These are phyloP conservation scores for Carassius auratus DNA, from an alignment of 2,113 vertebrate species.

Conservation along the genomic window DNA sequence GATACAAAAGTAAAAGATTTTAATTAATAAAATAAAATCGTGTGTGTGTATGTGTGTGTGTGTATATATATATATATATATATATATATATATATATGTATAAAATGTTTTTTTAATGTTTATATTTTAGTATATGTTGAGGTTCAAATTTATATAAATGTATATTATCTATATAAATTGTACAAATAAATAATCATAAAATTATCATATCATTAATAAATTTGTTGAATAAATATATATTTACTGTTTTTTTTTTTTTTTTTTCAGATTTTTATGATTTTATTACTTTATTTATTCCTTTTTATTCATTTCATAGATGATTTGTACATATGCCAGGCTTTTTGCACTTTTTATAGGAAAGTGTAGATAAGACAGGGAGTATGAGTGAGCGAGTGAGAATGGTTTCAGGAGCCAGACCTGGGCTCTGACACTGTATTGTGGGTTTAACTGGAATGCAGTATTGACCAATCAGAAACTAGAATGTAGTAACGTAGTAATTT, in stretches of 20 bases:
- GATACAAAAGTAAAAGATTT: no score
- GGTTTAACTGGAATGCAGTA: neutral
- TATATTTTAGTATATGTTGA: no score
- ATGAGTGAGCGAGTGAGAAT: neutral
- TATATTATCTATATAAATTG: neutral
- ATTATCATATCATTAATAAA: no score
- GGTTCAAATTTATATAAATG: neutral
- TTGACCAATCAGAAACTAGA: neutral
- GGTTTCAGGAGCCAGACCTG: neutral
- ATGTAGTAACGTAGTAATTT: neutral
- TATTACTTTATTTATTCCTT: neutral
- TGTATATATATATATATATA: neutral
- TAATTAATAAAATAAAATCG: no score
- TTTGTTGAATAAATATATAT: neutral
- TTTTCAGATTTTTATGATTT: neutral
- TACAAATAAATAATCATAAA: neutral
- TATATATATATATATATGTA: no score
- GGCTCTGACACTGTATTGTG: neutral
- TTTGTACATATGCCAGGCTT: no score
- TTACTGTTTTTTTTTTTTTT: no score
- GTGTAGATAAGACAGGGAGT: neutral
- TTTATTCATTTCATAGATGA: neutral
- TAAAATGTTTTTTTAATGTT: no score
- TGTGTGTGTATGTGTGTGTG: neutral
- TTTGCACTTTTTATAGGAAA: no score